Conservation (phyloP, 2,113 vertebrate genomes). For the Neolamprologus modestus region DNA sequence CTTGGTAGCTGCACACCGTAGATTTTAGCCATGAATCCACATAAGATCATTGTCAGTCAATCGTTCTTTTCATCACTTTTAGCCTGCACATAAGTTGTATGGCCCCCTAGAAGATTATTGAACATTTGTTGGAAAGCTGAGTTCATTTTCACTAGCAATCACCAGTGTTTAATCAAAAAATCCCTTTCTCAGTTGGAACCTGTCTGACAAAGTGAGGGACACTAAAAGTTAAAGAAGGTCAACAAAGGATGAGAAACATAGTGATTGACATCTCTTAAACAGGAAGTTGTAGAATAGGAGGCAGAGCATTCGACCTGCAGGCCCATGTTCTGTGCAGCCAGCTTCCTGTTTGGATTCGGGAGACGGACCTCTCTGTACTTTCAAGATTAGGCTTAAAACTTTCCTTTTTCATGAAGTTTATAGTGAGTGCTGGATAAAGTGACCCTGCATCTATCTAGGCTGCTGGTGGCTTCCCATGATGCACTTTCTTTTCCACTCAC, state of each 20-base stretch:
- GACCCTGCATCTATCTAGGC: neutral
- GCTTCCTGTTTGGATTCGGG: neutral
- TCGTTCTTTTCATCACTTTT: neutral
- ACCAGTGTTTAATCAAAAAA: neutral
- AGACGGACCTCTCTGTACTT: neutral
- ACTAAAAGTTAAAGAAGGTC: neutral
- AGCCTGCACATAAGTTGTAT: neutral
- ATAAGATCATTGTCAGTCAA: neutral
- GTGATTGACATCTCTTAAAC: neutral
- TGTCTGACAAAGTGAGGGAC: neutral
- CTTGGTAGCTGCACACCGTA: neutral
- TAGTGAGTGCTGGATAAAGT: neutral
- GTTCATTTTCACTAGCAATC: neutral
- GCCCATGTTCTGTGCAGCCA: neutral
- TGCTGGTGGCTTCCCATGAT: neutral
- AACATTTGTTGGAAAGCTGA: neutral
- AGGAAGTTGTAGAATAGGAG: neutral
- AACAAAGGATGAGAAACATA: neutral
- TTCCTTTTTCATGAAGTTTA: neutral
- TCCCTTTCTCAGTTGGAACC: neutral
- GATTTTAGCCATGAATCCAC: neutral
- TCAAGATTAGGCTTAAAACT: neutral
- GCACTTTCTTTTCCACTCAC: neutral
- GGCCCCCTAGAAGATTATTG: neutral
- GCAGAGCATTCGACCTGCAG: neutral